These are phyloP conservation scores for Litoditis marina DNA, from an alignment of 2,888 invertebrate genomes.

Conservation along the genomic window DNA sequence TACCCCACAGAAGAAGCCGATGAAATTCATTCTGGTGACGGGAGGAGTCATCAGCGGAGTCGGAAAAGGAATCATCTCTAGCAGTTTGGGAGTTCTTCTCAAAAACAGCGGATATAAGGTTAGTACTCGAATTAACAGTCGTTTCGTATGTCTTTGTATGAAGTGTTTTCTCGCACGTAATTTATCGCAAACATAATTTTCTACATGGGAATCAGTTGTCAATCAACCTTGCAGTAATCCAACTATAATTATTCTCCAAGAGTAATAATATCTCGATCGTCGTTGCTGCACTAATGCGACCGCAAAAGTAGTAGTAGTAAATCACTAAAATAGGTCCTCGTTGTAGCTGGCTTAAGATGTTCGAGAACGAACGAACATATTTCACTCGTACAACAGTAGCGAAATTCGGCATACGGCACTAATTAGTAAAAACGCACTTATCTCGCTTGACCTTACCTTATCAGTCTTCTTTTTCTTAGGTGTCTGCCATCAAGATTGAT, in stretches of 20 bases:
- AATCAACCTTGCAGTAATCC: no score
- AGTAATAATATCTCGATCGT: no score
- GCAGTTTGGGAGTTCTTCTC: conserved; percentile 86
- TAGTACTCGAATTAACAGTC: not conserved
- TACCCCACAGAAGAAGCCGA: conserved; percentile 1
- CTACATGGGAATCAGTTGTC: no score
- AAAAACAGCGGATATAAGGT: conserved; percentile 85
- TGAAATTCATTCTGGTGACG: conserved; percentile 48
- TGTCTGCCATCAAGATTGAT: conserved; percentile 98
- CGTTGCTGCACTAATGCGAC: no score
- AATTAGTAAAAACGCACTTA: no score
- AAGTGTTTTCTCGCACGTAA: no score
- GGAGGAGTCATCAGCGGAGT: conserved; percentile 94
- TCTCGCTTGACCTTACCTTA: not conserved
- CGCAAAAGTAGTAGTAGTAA: no score
- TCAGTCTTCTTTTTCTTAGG: conserved; percentile 62
- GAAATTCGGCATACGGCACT: not conserved
- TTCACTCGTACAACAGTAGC: not conserved
- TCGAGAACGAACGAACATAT: not conserved
- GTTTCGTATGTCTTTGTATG: not conserved
- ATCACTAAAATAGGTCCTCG: no score
- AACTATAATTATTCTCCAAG: no score
- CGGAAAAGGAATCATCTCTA: conserved; percentile 71
- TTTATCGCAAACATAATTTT: no score
- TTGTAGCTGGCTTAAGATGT: no score